Conservation (phyloP, 30 jellyfish, hydroid and myxozoan species). For the Hydractinia echinata region DNA sequence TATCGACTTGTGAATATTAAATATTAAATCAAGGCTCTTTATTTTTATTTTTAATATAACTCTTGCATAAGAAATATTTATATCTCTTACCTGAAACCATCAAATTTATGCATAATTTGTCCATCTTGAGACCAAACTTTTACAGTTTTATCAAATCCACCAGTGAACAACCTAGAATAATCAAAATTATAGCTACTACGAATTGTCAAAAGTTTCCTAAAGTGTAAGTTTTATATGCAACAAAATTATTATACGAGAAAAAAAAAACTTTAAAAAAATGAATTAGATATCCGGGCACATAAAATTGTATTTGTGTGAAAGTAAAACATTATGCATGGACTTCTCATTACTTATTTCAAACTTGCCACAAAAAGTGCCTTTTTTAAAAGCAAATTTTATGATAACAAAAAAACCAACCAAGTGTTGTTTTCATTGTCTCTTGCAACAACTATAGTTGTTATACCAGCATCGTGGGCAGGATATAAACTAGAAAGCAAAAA, state of each 20-base stretch:
- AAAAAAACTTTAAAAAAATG: background rate
- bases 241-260: background rate
- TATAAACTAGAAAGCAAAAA: conserved; percentile 33
- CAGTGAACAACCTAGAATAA: conserved; percentile 57
- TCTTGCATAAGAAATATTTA: background rate
- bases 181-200: background rate
- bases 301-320: too few relatives aligned
- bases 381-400: background rate
- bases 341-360: too few relatives aligned
- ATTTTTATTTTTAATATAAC: too few relatives aligned
- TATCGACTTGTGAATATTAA: too few relatives aligned
- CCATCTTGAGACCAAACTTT: conserved; percentile 88
- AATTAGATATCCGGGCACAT: too few relatives aligned
- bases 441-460: conserved; percentile 47
- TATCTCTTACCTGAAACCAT: conserved; percentile 42
- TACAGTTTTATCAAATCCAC: conserved; percentile 64
- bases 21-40: too few relatives aligned
- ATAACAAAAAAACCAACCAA: conserved; percentile 33
- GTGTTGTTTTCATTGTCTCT: conserved; percentile 67
- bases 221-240: background rate
- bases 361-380: too few relatives aligned
- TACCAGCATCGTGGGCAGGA: conserved; percentile 88
- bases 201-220: background rate
- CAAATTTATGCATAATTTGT: conserved; percentile 68
- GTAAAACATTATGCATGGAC: too few relatives aligned